Conservation (phyloP, 1,140 invertebrate species). For the Piezodorus guildinii region DNA sequence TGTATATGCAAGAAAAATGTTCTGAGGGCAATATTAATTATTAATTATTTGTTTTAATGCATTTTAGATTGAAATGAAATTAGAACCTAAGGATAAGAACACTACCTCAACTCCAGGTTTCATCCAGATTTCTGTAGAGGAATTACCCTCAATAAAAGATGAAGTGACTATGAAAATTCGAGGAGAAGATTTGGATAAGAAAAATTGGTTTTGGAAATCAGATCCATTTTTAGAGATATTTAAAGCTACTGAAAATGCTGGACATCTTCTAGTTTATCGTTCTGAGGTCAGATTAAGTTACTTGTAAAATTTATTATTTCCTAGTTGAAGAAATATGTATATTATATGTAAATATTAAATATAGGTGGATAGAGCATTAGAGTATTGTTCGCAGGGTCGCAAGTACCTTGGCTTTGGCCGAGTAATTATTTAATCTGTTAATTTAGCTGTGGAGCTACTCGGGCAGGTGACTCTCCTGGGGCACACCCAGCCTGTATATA, state of each 20-base stretch:
- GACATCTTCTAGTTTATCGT: conserved; percentile 36
- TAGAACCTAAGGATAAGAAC: conserved; percentile 8
- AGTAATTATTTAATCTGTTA: too few species aligned
- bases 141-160: conserved; percentile 40
- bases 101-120: conserved; percentile 28
- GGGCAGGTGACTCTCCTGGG: too few species aligned
- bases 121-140: conserved; percentile 41
- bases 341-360: too few species aligned
- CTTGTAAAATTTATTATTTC: too few species aligned
- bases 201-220: conserved; percentile 45
- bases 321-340: too few species aligned
- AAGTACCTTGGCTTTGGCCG: too few species aligned
- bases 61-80: conserved; percentile 5
- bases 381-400: too few species aligned
- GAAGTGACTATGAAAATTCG: conserved; percentile 39
- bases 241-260: conserved; percentile 37
- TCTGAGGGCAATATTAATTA: too few species aligned
- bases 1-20: too few species aligned
- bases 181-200: conserved; percentile 35
- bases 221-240: conserved; percentile 46
- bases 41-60: neutral
- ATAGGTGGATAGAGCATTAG: too few species aligned
- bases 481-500: too few species aligned
- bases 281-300: conserved; percentile 31
- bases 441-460: too few species aligned